Base-by-base conservation (phyloP, 53 echinoderm and acorn worm genomes). In the Hippasteria phrygiana region DNA sequence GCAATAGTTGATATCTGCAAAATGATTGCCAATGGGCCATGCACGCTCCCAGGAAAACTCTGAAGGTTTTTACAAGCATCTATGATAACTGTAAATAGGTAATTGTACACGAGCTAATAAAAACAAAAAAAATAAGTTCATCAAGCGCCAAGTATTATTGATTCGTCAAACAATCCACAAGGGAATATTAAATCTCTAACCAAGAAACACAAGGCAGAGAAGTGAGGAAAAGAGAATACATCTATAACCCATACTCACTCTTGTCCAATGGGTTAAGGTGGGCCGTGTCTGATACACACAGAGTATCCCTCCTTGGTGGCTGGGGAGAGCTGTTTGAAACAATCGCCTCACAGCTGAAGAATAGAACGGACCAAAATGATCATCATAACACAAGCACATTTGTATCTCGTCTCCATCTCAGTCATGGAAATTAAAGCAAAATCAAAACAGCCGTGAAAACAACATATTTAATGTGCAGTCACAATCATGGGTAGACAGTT, bases 241-340 rank as follows among this genome's bases (percentile, higher is more conserved):
- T 16, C 14, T 72, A 34, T 20, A 43, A 24, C 18, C 1, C 0
- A 14, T 3, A 81, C 95, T 97, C 76, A 99, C 99, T 96, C 78
- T 99, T 99, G 82, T 99, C 94, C 1, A 96, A 56, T 1, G 96
- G 96, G 46, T 94, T 93, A 31, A 99, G 95, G 33, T 99, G 99
- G 26, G 99, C 99, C 1, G 99, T 99, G 77, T 99, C 99, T 0
- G 99, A 99, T 4, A 93, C 92, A 20, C 95, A 88, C 26, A 92
- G 69, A 14, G 93, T 78, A n/a, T 97, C 95, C 47, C 95, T 91
- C 83, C 93, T 92, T 7, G 85, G 91, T 48, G 91, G 93, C 65
- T 92, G 90, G 18, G 94, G 94, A 50, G 94, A 94, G 31, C 39
- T 88, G 72, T 88, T 69, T 9, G 91, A 85, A 20, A 94, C 89